Percentiles rank a stretch among this genome's conserved stretches.
Evolutionary conservation across 2,888 invertebrate genomes (phyloP).

Genomic region (Andrena haemorrhoa): DNA sequence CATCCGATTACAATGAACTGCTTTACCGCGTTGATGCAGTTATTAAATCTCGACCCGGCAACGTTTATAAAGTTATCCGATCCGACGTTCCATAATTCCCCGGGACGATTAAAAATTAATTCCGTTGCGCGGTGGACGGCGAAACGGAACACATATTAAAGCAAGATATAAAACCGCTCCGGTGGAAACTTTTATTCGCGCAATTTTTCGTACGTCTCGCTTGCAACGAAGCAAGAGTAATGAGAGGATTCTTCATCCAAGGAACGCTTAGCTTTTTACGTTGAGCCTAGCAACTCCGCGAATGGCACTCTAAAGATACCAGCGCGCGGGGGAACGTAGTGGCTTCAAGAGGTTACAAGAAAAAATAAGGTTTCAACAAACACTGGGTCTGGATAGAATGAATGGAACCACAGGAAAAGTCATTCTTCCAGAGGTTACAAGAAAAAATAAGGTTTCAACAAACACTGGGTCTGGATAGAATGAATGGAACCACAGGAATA

Average conservation of each 20-base stretch:
- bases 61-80: background rate
- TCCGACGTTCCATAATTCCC: background rate
- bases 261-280: conserved; percentile 17
- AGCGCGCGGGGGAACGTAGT: background rate
- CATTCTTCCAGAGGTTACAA: background rate
- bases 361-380: background rate
- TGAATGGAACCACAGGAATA: conserved; percentile 1
- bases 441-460: background rate
- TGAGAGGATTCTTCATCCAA: background rate
- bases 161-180: too few relatives aligned
- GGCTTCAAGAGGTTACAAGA: background rate
- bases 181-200: conserved; percentile 4
- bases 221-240: background rate
- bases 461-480: background rate
- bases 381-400: background rate
- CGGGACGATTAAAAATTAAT: conserved; percentile 20
- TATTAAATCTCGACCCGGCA: conserved; percentile 28
- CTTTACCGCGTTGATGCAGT: conserved; percentile 1
- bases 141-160: too few relatives aligned
- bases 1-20: background rate
- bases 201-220: background rate
- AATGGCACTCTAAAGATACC: background rate
- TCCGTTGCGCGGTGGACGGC: background rate
- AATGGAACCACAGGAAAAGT: conserved; percentile 1
- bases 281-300: background rate